A percentile compares a stretch with the other conserved stretches of the same genome.
Conservation (phyloP, 37 sponge, comb jelly and placozoan genomes). For the Hexactinellida sp. region DNA sequence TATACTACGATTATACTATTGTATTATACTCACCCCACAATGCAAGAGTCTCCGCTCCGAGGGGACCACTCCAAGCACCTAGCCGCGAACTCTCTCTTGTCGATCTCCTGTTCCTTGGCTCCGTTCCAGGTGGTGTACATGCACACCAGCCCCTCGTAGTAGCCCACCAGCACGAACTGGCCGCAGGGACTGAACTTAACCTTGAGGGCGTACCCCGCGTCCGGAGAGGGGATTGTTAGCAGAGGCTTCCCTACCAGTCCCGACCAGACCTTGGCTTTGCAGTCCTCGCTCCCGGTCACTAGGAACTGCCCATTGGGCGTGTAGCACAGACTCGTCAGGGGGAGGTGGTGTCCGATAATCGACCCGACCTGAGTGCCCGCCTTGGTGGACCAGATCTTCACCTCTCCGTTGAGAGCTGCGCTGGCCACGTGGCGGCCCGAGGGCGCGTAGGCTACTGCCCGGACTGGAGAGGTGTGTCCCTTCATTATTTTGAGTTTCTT, state of each 20-base stretch:
- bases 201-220: not conserved
- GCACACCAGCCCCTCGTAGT: slow-evolving; percentile 50
- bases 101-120: not conserved
- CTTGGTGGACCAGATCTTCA: slow-evolving; percentile 64
- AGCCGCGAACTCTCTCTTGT: not conserved
- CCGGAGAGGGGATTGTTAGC: not conserved
- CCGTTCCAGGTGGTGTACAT: slow-evolving; percentile 31
- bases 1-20: not conserved
- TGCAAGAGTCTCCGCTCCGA: not conserved
- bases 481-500: slow-evolving; percentile 62
- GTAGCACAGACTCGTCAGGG: slow-evolving; percentile 52
- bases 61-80: slow-evolving; percentile 20
- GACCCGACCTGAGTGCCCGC: slow-evolving; percentile 56
- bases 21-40: not conserved
- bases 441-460: slow-evolving; percentile 63
- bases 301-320: slow-evolving; percentile 59
- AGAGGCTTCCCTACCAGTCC: slow-evolving; percentile 48
- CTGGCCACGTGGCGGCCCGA: slow-evolving; percentile 74
- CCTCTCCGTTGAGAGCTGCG: slow-evolving; percentile 75
- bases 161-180: slow-evolving; percentile 37
- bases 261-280: slow-evolving; percentile 66
- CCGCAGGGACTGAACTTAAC: slow-evolving; percentile 4
- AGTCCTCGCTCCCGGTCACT: slow-evolving; percentile 69
- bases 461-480: slow-evolving; percentile 70
- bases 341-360: slow-evolving; percentile 57